Evolutionary conservation across 2,888 invertebrate species (phyloP).

Genomic region (Ceramica pisi): DNA sequence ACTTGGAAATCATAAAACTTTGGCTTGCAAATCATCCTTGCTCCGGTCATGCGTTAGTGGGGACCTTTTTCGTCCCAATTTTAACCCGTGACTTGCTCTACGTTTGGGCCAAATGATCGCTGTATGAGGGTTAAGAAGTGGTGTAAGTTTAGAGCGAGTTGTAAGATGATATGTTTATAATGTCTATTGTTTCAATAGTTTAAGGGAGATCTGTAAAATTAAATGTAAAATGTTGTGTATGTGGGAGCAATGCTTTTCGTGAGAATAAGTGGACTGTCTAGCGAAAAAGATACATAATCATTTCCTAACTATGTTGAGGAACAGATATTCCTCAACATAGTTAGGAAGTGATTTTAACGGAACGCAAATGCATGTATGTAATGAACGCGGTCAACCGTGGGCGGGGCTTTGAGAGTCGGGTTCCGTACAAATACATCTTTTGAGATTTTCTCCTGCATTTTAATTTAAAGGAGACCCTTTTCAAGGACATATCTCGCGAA

Average conservation of each 20-base stretch:
- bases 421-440: background rate
- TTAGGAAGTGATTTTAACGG: no score
- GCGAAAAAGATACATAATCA: no score
- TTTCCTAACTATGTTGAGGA: no score
- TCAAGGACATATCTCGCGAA: no score
- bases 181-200: background rate
- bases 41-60: constrained; percentile 58
- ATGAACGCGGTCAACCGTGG: constrained; percentile 15
- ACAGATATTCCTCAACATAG: no score
- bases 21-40: constrained; percentile 64
- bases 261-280: no score
- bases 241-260: no score
- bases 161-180: background rate
- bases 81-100: constrained; percentile 64
- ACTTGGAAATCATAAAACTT: constrained; percentile 65
- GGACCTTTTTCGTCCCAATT: constrained; percentile 65
- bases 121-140: constrained; percentile 31
- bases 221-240: background rate
- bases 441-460: background rate
- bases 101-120: constrained; percentile 42
- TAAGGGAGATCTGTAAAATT: background rate
- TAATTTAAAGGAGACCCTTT: no score
- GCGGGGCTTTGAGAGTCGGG: background rate
- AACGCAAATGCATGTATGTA: constrained; percentile 21
- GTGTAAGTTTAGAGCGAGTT: constrained; percentile 37